Percentiles rank a stretch among this genome's conserved stretches.
These are phyloP conservation scores for Myopa testacea DNA, from an alignment of 2,888 invertebrate genomes.

Conservation along the genomic window DNA sequence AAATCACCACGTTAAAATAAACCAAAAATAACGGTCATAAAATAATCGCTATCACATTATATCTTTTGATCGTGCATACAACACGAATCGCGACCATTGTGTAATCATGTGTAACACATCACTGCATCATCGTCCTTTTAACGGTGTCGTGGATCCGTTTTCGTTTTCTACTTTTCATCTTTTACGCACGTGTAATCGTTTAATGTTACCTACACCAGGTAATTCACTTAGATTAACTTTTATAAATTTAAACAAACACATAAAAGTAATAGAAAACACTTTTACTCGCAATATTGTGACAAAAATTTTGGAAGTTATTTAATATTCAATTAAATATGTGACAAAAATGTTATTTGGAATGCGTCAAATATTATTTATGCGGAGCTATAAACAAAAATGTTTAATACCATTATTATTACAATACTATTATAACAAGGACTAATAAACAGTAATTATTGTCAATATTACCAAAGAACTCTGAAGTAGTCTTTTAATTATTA, in stretches of 20 bases:
- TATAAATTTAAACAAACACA: background rate
- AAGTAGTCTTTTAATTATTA: no score
- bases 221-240: slow-evolving; percentile 24
- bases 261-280: background rate
- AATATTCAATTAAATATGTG: no score
- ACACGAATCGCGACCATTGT: background rate
- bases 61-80: background rate
- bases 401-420: no score
- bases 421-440: no score
- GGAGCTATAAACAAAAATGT: no score
- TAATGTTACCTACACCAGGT: slow-evolving; percentile 75
- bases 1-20: background rate
- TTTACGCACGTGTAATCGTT: slow-evolving; percentile 76
- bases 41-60: background rate
- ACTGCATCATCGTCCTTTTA: slow-evolving; percentile 54
- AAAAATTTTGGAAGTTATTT: background rate
- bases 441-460: no score
- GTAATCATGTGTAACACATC: slow-evolving; percentile 53
- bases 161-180: slow-evolving; percentile 75
- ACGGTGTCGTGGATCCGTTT: slow-evolving; percentile 58
- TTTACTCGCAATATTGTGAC: background rate
- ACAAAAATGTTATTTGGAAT: no score
- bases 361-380: no score
- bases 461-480: no score
- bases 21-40: background rate